Conservation (phyloP, 1,140 invertebrate genomes). For the Nymphalis io region DNA sequence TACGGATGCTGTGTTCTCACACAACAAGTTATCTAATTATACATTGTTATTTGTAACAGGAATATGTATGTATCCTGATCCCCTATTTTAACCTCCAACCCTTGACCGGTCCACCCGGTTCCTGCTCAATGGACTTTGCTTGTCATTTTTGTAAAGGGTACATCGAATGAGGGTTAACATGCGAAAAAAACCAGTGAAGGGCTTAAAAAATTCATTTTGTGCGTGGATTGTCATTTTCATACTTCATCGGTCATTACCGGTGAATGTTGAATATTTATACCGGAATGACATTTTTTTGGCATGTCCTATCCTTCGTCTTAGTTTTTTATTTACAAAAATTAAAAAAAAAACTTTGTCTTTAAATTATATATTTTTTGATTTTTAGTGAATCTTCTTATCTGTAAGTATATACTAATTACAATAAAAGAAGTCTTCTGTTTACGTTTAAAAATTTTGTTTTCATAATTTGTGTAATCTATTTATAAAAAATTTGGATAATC, state of each 20-base stretch:
- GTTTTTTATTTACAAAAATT: no score
- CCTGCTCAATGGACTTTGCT: slow-evolving; percentile 63
- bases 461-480: no score
- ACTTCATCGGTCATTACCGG: neutral
- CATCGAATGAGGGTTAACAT: slow-evolving; percentile 51
- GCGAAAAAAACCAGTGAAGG: slow-evolving; percentile 48
- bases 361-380: no score
- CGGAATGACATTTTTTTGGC: no score
- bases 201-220: slow-evolving; percentile 20
- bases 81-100: slow-evolving; percentile 26
- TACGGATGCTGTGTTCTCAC: neutral
- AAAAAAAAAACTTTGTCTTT: no score
- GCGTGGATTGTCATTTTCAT: neutral
- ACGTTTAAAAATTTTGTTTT: no score
- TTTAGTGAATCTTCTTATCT: no score
- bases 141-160: slow-evolving; percentile 54
- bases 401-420: no score
- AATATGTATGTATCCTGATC: slow-evolving; percentile 10
- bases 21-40: slow-evolving; percentile 18
- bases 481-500: no score
- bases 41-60: neutral
- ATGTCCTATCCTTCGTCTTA: no score
- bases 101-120: slow-evolving; percentile 51
- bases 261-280: no score
- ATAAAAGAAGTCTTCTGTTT: no score